phyloP scores from a whole-genome alignment of 2,113 vertebrate genomes.

The mouse (Mus musculus) region DNA sequence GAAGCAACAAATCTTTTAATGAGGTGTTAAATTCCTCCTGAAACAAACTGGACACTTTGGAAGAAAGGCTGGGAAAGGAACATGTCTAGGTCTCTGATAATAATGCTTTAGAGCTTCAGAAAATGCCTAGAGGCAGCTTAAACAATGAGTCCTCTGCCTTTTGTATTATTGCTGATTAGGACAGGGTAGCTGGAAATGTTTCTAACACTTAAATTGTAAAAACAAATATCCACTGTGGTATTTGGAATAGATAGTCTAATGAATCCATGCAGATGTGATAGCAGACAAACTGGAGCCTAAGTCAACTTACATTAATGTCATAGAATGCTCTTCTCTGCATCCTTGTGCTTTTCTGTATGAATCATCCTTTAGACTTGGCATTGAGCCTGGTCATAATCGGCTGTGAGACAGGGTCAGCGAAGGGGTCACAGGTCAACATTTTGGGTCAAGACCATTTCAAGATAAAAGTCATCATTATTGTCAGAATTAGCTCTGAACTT shows the following conservation, averaged over 20 bases:
- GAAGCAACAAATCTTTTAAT: background rate
- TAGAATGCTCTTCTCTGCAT: background rate
- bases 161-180: background rate
- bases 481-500: too few species aligned
- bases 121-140: background rate
- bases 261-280: background rate
- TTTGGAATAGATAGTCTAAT: background rate
- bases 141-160: background rate
- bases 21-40: slow-evolving; percentile 24
- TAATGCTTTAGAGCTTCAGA: background rate
- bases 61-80: background rate
- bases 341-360: background rate
- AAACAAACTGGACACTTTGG: background rate
- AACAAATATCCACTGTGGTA: background rate
- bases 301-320: background rate
- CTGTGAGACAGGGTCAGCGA: background rate
- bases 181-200: background rate
- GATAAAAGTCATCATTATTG: background rate
- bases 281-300: background rate
- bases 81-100: background rate
- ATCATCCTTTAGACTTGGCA: background rate
- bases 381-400: background rate
- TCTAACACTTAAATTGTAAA: background rate
- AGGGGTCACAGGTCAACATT: background rate
- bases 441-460: background rate